phyloP scores from a whole-genome alignment of 2,797 vertebrate species.

The Tokudaia muenninki region DNA sequence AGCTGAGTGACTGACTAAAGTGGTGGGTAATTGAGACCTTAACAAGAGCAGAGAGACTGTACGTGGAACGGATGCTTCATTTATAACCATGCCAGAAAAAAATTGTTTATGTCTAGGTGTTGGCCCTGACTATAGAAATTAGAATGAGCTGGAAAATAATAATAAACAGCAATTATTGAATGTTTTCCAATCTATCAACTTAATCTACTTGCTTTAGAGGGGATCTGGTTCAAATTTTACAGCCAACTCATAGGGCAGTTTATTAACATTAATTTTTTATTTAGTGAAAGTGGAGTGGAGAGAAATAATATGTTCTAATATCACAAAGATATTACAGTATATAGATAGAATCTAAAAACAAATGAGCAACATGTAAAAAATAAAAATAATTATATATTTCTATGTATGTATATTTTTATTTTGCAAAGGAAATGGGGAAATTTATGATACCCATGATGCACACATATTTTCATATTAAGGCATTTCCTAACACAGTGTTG shows the following conservation, averaged over 20 bases:
- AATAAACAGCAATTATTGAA: neutral
- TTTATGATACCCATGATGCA: neutral
- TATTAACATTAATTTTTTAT: slow-evolving; percentile 6
- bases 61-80: neutral
- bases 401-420: neutral
- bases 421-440: neutral
- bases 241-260: neutral
- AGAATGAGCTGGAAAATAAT: neutral
- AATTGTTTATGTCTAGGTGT: neutral
- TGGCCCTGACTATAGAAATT: neutral
- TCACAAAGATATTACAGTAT: neutral
- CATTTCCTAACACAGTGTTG: neutral
- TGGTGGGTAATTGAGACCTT: slow-evolving; percentile 13
- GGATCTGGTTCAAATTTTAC: slow-evolving; percentile 11
- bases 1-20: slow-evolving; percentile 27
- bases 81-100: neutral
- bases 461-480: neutral
- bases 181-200: neutral
- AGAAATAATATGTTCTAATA: slow-evolving; percentile 26
- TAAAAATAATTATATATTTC: neutral
- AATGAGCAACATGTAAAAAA: neutral
- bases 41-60: neutral
- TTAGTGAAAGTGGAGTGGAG: neutral
- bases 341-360: neutral
- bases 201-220: neutral